Conservation (phyloP, 2,888 invertebrate genomes). For the Agrotis exclamationis region DNA sequence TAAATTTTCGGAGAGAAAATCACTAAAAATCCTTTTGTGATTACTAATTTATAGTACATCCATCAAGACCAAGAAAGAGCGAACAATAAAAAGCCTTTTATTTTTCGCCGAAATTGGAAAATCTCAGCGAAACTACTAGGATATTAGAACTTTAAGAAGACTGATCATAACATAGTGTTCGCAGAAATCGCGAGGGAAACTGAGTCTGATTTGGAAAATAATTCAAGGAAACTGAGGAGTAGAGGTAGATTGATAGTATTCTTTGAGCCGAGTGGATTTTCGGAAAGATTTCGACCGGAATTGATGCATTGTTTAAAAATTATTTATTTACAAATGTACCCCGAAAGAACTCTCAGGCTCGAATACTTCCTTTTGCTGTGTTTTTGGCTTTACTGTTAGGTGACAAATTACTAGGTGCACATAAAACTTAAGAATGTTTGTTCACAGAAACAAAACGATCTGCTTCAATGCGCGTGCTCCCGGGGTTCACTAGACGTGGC, state of each 20-base stretch:
- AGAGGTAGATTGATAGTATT: not conserved
- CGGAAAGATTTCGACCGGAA: not conserved
- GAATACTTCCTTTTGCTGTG: too few relatives aligned
- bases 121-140: constrained; percentile 19
- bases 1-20: too few relatives aligned
- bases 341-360: too few relatives aligned
- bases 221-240: not conserved
- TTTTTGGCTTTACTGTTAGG: not conserved
- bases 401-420: constrained; percentile 48
- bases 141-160: constrained; percentile 2
- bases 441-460: constrained; percentile 93
- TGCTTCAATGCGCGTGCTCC: constrained; percentile 94
- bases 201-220: not conserved
- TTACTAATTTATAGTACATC: not conserved
- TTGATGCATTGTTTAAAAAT: too few relatives aligned
- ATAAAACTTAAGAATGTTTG: constrained; percentile 45
- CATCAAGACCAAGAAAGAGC: too few relatives aligned
- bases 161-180: not conserved
- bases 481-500: constrained; percentile 92
- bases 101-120: not conserved
- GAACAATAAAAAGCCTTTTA: not conserved
- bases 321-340: too few relatives aligned
- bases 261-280: not conserved
- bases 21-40: not conserved
- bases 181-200: not conserved